Conservation (phyloP, 1,140 invertebrate genomes). For the Elymnias hypermnestra region DNA sequence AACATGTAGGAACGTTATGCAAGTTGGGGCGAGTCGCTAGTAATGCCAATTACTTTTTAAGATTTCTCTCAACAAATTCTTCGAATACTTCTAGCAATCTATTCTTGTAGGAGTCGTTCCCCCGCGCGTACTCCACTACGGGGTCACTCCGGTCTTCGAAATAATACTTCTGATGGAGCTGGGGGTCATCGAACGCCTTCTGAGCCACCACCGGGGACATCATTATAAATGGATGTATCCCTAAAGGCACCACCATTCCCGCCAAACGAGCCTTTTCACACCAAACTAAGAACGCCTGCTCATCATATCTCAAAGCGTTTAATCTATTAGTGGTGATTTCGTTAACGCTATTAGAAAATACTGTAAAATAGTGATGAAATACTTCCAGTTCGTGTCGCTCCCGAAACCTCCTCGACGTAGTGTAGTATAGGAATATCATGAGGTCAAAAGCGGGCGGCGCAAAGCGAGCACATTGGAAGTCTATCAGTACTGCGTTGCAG, state of each 20-base stretch:
- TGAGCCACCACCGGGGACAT: conserved; percentile 41
- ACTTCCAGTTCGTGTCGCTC: conserved; percentile 39
- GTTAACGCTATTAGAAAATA: no score
- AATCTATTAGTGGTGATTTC: conserved; percentile 31
- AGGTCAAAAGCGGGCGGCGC: conserved; percentile 68
- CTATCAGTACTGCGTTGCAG: conserved; percentile 53
- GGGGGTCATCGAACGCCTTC: conserved; percentile 43
- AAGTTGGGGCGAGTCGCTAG: no score
- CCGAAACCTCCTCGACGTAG: conserved; percentile 49
- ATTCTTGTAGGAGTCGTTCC: conserved; percentile 23
- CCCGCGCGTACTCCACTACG: conserved; percentile 33
- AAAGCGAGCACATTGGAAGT: conserved; percentile 63
- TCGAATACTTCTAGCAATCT: conserved; percentile 41
- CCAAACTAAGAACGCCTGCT: conserved; percentile 31
- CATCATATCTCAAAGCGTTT: conserved; percentile 32
- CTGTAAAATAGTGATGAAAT: conserved; percentile 47
- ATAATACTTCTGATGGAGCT: conserved; percentile 30
- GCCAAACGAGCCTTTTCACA: conserved; percentile 42
- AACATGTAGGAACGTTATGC: neutral
- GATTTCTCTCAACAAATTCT: conserved; percentile 37
- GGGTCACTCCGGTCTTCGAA: conserved; percentile 41
- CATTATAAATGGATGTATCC: conserved; percentile 42
- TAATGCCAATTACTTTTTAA: no score
- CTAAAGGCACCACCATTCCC: conserved; percentile 30
- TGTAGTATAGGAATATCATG: conserved; percentile 55